These are phyloP conservation scores for Panthera tigris DNA, from an alignment of 2,113 vertebrate species.

Conservation along the genomic window DNA sequence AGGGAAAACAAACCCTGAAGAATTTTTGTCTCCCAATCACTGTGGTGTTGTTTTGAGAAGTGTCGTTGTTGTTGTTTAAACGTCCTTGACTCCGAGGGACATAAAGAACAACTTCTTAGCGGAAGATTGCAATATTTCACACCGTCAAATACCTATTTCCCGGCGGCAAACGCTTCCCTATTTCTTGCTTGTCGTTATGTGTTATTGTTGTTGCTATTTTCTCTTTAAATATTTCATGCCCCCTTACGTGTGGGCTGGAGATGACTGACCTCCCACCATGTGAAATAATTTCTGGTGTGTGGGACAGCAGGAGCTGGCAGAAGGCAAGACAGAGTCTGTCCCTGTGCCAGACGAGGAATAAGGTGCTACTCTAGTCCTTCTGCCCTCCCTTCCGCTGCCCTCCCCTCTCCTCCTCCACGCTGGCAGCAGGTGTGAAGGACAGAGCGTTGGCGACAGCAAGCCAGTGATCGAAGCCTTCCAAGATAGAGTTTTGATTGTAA, in stretches of 20 bases:
- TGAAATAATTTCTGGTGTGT: not conserved
- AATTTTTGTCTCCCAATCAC: not conserved
- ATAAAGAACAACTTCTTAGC: not conserved
- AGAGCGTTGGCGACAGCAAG: no score
- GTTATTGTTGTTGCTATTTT: not conserved
- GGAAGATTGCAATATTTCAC: not conserved
- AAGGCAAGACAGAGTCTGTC: not conserved
- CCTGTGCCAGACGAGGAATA: not conserved
- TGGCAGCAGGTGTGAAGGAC: not conserved
- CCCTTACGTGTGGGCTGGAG: not conserved
- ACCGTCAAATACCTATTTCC: not conserved
- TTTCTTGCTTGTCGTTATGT: not conserved
- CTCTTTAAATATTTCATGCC: not conserved
- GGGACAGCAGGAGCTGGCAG: not conserved
- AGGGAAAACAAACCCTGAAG: not conserved
- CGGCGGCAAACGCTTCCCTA: no score
- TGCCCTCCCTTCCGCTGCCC: not conserved
- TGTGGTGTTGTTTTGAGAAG: not conserved
- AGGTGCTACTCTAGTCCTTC: accelerated
- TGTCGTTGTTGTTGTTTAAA: not conserved
- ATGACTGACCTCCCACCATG: not conserved
- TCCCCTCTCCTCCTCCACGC: accelerated
- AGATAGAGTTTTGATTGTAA: no score
- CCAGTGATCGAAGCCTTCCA: accelerated
- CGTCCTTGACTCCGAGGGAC: not conserved